Evolutionary conservation across 37 sponge, comb jelly and placozoan species (phyloP), one percentile per base, ranked within the genome.

Genomic region (Chondrosia reniformis): DNA sequence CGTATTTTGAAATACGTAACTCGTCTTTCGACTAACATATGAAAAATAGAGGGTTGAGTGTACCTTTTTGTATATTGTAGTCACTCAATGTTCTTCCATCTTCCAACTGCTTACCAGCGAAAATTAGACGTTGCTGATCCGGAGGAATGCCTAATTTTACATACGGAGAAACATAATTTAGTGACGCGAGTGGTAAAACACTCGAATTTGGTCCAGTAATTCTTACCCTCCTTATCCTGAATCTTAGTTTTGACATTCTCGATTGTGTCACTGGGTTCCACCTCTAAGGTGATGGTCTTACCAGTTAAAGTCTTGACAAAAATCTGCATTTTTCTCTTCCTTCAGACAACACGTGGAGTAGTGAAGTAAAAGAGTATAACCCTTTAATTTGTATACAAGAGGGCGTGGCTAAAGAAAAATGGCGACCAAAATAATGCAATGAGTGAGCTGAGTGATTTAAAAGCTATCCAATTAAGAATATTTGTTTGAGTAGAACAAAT

Each of bases 251-350:
- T 85, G 0, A 85, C 85, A 80, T 85, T 85, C 38, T 84, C 85
- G 32, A 89, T 80, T 7, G 85, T 45, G 55, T 91, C 92, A 28
- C 76, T 59, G 27, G 92, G 86, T 73, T 91, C 92, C 34, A 94
- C 97, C 77, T 97, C 97, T 0, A 97, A 88, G 24, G 97, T 97
- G 79, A 97, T 97, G 55, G 97, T 97, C 79, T 97, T 97, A 19
- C 97, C 97, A 42, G 97, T 94, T 71, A 97, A 83, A 24, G 97
- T 97, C 76, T 94, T 94, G 43, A 97, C 94, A 79, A 97, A 97
- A 39, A 97, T 97, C 87, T 97, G 97, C 97, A 97, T 97, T 67
- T 75, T 76, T 63, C 59, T 46, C 27, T 61, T 30, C 24, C 15
- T 61, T 25, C 30, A 66, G 67, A 28, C 8, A 69, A 38, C 72